Base-by-base conservation (phyloP, 2,888 invertebrate species). In the Tenthredo livida region DNA sequence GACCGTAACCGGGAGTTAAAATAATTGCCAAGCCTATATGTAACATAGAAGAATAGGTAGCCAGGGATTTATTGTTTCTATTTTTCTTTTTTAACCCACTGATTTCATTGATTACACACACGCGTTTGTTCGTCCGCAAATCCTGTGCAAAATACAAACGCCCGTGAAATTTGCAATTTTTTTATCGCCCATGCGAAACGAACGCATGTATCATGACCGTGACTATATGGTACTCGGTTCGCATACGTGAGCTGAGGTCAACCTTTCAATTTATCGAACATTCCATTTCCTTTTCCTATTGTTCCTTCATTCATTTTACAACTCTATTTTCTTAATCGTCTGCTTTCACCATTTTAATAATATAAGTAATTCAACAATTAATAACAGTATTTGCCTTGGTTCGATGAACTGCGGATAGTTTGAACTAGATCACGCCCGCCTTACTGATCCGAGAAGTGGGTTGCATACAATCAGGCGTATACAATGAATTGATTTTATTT, bases 61-160 rank as follows among this genome's bases (percentile, higher is more conserved):
- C 10, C 12, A 67, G 67, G 67, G 0, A 33, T 67, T 15, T 6
- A 25, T 67, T 33, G 29, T 67, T 33, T 33, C 33, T 67, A 43
- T 61, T n/a, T 40, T 37, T 7, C 7, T 37, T 37, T 6, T 37
- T 37, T 37, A 61, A 21, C 25, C 40, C 21, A 10, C 50, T 12
- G 61, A 61, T 61, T 61, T 12, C 50, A 50, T 54, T 58, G 67
- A 80, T 80, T 72, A 72, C 15, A 73, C 12, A 73, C 40, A 12
- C 40, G 80, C 40, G 40, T 40, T 37, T 50, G 40, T 40, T 80
- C 21, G 80, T 5, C 61, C 80, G 80, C 15, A 61, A 61, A 80
- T 80, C 80, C 80, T 80, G 37, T 80, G 61, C 80, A 25, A 37
- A 40, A 50, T 50, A 15, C 54, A 29, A 43, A 73, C n/a, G 50